phyloP scores from a whole-genome alignment of 1,140 invertebrate genomes.

The Prorops nasuta region DNA sequence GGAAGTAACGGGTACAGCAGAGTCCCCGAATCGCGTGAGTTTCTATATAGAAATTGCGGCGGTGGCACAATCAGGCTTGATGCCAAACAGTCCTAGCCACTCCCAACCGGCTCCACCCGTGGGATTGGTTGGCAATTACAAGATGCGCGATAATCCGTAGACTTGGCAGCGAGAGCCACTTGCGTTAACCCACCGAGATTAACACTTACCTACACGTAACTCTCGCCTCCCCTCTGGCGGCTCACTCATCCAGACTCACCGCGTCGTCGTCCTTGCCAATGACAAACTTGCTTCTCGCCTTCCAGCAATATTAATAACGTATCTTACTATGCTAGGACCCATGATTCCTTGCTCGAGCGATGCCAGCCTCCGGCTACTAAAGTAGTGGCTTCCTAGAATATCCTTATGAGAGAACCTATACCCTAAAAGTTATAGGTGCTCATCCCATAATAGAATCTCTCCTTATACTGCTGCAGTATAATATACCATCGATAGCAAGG shows the following conservation, averaged over 20 bases:
- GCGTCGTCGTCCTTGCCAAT: constrained; percentile 16
- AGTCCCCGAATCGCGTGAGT: constrained; percentile 39
- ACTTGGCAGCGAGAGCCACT: constrained; percentile 52
- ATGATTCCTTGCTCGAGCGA: no score
- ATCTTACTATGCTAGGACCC: constrained; percentile 17
- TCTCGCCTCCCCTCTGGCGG: constrained; percentile 40
- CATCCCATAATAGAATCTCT: no score
- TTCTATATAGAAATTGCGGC: constrained; percentile 34
- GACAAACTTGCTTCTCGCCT: constrained; percentile 19
- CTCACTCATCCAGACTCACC: constrained; percentile 23
- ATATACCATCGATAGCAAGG: no score
- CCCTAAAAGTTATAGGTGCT: no score
- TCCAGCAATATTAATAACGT: constrained; percentile 30
- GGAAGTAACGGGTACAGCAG: neutral
- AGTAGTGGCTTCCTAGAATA: no score
- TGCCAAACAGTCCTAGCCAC: constrained; percentile 51
- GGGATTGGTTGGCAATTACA: constrained; percentile 57
- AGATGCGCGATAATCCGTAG: constrained; percentile 57
- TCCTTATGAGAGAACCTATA: no score
- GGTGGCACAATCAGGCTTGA: constrained; percentile 54
- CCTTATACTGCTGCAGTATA: no score
- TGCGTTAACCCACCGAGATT: constrained; percentile 55
- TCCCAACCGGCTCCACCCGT: constrained; percentile 45
- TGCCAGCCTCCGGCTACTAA: no score
- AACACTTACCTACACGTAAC: constrained; percentile 54